A percentile compares a stretch with the other conserved stretches of the same genome.
Conservation (phyloP, 2,113 vertebrate genomes). For the Gallinago jamesoni region DNA sequence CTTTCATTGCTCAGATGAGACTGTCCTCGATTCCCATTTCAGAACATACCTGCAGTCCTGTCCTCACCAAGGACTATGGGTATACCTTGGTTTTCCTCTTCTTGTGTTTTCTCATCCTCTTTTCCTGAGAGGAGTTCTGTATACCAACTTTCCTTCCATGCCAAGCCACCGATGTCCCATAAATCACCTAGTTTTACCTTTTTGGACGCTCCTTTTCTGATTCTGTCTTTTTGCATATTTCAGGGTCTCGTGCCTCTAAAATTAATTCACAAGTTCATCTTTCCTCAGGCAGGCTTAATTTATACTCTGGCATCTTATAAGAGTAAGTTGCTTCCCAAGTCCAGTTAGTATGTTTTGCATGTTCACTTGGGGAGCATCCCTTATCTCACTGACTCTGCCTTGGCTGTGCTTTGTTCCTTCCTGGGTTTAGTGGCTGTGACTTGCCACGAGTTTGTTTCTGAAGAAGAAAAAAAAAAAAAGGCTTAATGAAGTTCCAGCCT, state of each 20-base stretch:
- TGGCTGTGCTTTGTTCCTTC: neutral
- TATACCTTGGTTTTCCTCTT: neutral
- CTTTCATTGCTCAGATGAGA: neutral
- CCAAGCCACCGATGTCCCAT: neutral
- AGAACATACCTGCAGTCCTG: neutral
- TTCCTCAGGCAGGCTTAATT: neutral
- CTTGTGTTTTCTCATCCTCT: neutral
- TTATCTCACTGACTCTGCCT: neutral
- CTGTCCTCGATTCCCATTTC: neutral
- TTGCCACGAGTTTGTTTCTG: neutral
- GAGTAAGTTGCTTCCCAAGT: neutral
- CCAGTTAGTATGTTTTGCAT: neutral
- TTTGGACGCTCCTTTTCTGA: neutral
- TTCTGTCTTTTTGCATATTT: neutral
- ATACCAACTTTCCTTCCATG: neutral
- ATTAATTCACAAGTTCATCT: neutral
- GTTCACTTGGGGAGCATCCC: neutral
- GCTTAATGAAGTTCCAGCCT: neutral
- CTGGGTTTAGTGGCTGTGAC: neutral
- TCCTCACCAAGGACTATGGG: neutral
- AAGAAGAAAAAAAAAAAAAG: neutral
- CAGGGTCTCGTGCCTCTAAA: neutral
- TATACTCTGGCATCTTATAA: neutral
- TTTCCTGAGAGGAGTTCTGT: neutral
- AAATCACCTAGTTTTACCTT: neutral